phyloP scores from a whole-genome alignment of 2,888 invertebrate species.

The Drosophila diplacantha region DNA sequence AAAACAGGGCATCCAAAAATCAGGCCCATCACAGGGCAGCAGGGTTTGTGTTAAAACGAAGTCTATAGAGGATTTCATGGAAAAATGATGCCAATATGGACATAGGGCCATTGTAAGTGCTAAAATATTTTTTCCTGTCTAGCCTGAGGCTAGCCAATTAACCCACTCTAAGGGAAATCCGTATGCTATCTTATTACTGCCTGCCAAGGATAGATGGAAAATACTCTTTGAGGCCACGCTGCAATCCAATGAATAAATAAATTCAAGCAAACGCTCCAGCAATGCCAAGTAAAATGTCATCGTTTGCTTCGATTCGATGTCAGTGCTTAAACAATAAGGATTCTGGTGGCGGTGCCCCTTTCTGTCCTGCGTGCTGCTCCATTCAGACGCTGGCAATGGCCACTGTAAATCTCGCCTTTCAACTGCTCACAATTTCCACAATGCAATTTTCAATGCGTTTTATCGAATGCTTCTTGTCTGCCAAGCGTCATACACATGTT shows the following conservation, averaged over 20 bases:
- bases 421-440: conserved; percentile 60
- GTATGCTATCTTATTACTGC: not conserved
- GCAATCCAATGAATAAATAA: conserved; percentile 22
- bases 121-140: not conserved
- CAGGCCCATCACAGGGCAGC: not conserved
- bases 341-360: conserved; percentile 19
- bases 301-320: conserved; percentile 46
- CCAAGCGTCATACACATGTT: conserved; percentile 67
- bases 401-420: conserved; percentile 62
- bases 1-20: conserved; percentile 1
- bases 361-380: conserved; percentile 8
- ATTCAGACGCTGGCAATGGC: conserved; percentile 36
- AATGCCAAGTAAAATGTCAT: conserved; percentile 49
- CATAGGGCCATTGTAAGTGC: not conserved
- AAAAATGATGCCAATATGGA: not conserved
- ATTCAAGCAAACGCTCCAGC: conserved; percentile 44
- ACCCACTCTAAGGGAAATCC: not conserved
- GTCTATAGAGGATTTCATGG: not conserved
- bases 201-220: conserved; percentile 5
- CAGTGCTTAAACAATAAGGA: conserved; percentile 58
- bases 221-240: conserved; percentile 16
- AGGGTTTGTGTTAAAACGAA: not conserved
- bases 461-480: conserved; percentile 59
- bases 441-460: conserved; percentile 66
- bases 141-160: conserved; percentile 12